Conservation (phyloP, 2,888 invertebrate genomes). For the Epinotia ramella region DNA sequence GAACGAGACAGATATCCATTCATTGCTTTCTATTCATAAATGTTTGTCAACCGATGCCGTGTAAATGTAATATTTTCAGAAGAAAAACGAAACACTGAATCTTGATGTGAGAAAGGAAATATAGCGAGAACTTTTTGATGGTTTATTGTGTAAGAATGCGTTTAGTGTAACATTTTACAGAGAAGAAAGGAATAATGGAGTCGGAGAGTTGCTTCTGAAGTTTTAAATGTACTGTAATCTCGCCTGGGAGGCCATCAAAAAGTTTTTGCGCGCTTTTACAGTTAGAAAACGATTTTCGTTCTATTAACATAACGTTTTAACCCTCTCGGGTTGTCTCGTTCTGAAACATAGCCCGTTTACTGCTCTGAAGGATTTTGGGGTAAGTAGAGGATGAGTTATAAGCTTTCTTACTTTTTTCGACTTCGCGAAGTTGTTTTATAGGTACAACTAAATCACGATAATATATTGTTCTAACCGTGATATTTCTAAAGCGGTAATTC, state of each 20-base stretch:
- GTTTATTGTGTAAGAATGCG: constrained; percentile 37
- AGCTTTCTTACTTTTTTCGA: constrained; percentile 48
- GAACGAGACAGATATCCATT: constrained; percentile 82
- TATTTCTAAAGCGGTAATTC: background rate
- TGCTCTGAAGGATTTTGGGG: constrained; percentile 43
- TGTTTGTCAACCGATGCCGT: constrained; percentile 58
- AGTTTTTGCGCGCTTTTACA: constrained; percentile 73
- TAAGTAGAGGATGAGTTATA: constrained; percentile 46
- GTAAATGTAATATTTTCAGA: constrained; percentile 60
- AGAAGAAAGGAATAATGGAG: background rate
- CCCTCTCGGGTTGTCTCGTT: constrained; percentile 68
- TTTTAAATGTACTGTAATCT: constrained; percentile 59
- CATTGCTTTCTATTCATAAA: constrained; percentile 78
- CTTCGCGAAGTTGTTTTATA: constrained; percentile 48
- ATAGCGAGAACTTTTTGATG: constrained; percentile 48
- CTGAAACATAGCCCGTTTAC: constrained; percentile 66
- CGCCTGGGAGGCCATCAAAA: constrained; percentile 69
- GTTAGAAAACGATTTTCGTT: constrained; percentile 73
- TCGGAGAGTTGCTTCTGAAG: constrained; percentile 26
- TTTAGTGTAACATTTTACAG: background rate
- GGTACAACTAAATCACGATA: constrained; percentile 19
- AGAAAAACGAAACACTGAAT: constrained; percentile 14
- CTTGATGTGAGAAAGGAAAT: background rate
- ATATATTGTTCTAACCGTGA: constrained; percentile 13
- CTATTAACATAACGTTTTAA: constrained; percentile 74